Percentiles rank a stretch among this genome's conserved stretches.
phyloP scores from a whole-genome alignment of 1,140 invertebrate species.

The Phthorimaea operculella region DNA sequence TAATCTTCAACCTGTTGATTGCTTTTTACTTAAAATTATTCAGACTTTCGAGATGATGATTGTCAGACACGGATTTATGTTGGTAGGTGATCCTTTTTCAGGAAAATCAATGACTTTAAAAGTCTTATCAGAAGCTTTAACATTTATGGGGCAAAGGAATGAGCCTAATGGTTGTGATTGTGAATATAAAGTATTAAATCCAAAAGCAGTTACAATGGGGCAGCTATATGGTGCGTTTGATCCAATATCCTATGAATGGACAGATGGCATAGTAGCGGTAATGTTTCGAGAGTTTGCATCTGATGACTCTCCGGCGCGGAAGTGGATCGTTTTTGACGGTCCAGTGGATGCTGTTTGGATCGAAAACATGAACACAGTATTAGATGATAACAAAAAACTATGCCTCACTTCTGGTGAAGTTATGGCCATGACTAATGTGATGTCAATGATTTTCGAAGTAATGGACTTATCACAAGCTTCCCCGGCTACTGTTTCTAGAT shows the following conservation, averaged over 20 bases:
- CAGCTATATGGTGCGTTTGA: constrained; percentile 93
- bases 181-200: constrained; percentile 84
- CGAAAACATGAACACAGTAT: constrained; percentile 93
- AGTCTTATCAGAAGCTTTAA: constrained; percentile 80
- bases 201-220: constrained; percentile 91
- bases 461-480: constrained; percentile 90
- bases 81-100: constrained; percentile 89
- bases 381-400: constrained; percentile 95
- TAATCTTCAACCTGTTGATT: constrained; percentile 79
- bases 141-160: constrained; percentile 71
- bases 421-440: constrained; percentile 84
- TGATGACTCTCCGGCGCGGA: constrained; percentile 76
- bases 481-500: constrained; percentile 93
- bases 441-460: constrained; percentile 95
- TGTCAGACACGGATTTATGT: constrained; percentile 93
- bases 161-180: constrained; percentile 72
- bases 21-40: constrained; percentile 81
- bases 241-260: constrained; percentile 91
- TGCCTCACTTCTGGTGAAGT: constrained; percentile 90
- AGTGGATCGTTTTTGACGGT: constrained; percentile 91
- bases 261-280: constrained; percentile 86
- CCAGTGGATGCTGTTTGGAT: constrained; percentile 97
- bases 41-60: constrained; percentile 94
- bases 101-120: constrained; percentile 82
- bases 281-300: constrained; percentile 77